Percentiles rank a stretch among this genome's conserved stretches.
Evolutionary conservation across 2,888 invertebrate genomes (phyloP).

Genomic region (Lasioglossum pauxillum): DNA sequence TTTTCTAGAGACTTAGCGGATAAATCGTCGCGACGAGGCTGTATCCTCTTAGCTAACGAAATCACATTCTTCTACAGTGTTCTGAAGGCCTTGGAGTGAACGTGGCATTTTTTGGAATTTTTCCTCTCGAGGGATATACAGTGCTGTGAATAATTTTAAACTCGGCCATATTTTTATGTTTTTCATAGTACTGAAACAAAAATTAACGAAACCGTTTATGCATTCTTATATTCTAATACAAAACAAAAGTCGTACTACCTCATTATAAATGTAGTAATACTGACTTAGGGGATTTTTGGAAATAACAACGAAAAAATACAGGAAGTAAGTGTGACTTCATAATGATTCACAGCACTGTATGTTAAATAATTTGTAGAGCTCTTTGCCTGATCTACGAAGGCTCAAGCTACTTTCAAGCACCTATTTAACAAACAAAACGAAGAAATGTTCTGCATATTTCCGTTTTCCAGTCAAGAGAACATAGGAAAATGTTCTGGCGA

Average conservation of each 20-base stretch:
- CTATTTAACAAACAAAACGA: neutral
- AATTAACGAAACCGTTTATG: too few species aligned
- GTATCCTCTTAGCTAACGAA: neutral
- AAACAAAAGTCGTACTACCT: too few species aligned
- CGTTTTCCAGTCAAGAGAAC: neutral
- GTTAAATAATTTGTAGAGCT: neutral
- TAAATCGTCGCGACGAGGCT: neutral
- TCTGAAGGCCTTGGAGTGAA: neutral
- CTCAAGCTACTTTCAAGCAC: neutral
- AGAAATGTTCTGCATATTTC: neutral
- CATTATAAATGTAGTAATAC: too few species aligned
- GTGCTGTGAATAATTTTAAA: too few species aligned
- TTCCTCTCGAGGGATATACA: neutral
- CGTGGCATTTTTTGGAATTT: neutral
- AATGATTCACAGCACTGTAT: too few species aligned
- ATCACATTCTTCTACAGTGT: neutral
- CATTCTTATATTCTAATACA: too few species aligned
- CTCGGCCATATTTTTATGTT: too few species aligned
- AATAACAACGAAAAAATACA: too few species aligned
- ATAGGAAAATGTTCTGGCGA: neutral
- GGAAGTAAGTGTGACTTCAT: too few species aligned
- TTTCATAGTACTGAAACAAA: too few species aligned
- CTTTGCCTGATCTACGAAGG: neutral
- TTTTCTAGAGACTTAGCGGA: neutral
- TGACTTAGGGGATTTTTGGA: too few species aligned